These are phyloP conservation scores for Cryptocephalus primarius DNA, from an alignment of 2,888 invertebrate species.

Conservation along the genomic window DNA sequence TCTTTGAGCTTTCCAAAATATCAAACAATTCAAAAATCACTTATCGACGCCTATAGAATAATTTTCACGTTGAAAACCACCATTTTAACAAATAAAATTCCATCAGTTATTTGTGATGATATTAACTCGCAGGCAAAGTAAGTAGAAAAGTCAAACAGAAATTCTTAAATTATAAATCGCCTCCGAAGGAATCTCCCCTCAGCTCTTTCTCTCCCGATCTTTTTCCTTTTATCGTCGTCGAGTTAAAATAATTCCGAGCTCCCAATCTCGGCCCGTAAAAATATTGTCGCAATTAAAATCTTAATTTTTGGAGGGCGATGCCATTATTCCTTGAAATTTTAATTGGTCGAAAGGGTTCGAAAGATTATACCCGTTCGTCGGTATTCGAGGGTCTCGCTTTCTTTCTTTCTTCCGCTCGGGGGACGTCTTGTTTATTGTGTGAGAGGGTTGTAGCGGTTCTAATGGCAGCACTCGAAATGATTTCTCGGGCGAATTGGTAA, in stretches of 20 bases:
- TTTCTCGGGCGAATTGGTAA: neutral
- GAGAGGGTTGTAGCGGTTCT: slow-evolving; percentile 8
- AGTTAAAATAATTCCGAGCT: neutral
- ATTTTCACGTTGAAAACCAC: no score
- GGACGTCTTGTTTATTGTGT: slow-evolving; percentile 15
- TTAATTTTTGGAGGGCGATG: slow-evolving; percentile 16
- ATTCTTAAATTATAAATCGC: no score
- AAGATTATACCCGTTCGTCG: slow-evolving; percentile 15
- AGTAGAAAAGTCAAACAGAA: no score
- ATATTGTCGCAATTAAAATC: slow-evolving; percentile 15
- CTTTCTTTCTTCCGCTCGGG: slow-evolving; percentile 10
- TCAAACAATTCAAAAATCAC: no score
- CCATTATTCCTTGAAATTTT: slow-evolving; percentile 19
- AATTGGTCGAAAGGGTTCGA: slow-evolving; percentile 20
- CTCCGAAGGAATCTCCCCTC: no score
- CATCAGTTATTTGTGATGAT: no score
- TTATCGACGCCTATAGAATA: no score
- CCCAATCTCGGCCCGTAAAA: slow-evolving; percentile 1
- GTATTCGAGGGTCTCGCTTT: slow-evolving; percentile 7
- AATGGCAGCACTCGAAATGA: neutral
- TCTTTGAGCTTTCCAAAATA: no score
- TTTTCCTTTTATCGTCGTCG: no score
- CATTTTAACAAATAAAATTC: no score
- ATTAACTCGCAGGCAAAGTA: no score
- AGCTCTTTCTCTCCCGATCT: no score